A percentile compares a stretch with the other conserved stretches of the same genome.
Evolutionary conservation across 1,140 invertebrate species (phyloP).

Genomic region (Drosophila nasuta): DNA sequence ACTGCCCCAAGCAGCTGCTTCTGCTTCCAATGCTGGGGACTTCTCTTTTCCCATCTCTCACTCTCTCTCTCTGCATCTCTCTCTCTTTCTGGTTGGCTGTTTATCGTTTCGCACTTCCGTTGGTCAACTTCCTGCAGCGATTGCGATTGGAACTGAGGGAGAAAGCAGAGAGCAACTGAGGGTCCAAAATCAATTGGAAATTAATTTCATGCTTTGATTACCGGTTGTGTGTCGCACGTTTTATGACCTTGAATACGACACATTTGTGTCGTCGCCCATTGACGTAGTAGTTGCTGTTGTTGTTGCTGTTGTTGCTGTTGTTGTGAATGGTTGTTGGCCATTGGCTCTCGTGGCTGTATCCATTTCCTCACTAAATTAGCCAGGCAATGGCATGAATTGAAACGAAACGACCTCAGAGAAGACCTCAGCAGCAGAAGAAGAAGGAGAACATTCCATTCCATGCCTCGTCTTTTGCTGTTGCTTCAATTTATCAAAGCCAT

Average conservation of each 20-base stretch:
- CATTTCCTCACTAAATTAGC: constrained; percentile 82
- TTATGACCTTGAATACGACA: constrained; percentile 82
- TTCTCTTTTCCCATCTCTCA: constrained; percentile 12
- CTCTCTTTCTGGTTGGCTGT: constrained; percentile 71
- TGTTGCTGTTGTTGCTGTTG: background rate
- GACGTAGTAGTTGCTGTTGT: constrained; percentile 20
- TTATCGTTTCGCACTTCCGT: constrained; percentile 82
- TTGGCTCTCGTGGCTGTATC: constrained; percentile 40
- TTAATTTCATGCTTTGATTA: constrained; percentile 83
- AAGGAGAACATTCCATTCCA: background rate
- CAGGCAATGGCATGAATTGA: constrained; percentile 81
- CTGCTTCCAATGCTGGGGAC: background rate
- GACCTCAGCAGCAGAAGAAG: constrained; percentile 3
- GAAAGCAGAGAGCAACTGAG: constrained; percentile 39
- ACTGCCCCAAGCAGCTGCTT: constrained; percentile 22
- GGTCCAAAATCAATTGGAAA: constrained; percentile 83
- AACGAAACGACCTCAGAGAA: constrained; percentile 50
- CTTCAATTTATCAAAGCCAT: constrained; percentile 79
- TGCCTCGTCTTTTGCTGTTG: constrained; percentile 60
- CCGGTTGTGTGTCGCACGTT: constrained; percentile 81
- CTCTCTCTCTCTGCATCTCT: constrained; percentile 13
- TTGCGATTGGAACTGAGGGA: constrained; percentile 38
- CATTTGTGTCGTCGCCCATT: constrained; percentile 67
- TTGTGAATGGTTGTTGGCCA: no score
- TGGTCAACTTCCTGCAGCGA: constrained; percentile 81